Evolutionary conservation across 2,113 vertebrate species (phyloP).

Genomic region (Tricholaema leucomelas): DNA sequence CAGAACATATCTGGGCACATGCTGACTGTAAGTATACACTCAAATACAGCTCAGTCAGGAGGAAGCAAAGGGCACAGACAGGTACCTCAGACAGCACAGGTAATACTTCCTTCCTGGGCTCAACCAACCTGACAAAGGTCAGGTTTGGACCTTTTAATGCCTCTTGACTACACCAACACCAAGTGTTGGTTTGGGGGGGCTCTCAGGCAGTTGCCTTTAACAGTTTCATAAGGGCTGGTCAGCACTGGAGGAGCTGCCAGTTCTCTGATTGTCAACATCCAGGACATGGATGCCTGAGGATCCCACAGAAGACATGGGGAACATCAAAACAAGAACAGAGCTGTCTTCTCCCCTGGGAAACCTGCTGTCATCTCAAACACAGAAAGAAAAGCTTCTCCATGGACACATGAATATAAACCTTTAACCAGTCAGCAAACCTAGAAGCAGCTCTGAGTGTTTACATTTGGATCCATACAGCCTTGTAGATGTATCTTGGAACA

Average conservation of each 20-base stretch:
- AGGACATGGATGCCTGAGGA: neutral
- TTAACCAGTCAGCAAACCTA: neutral
- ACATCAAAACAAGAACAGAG: neutral
- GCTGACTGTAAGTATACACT: neutral
- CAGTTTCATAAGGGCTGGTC: neutral
- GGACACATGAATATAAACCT: neutral
- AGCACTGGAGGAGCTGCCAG: neutral
- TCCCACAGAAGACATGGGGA: neutral
- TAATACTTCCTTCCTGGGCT: neutral
- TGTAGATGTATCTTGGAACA: constrained; percentile 45
- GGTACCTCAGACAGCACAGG: neutral
- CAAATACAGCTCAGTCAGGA: neutral
- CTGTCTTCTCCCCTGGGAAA: neutral
- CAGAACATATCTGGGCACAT: neutral
- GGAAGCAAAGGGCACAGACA: neutral
- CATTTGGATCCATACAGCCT: neutral
- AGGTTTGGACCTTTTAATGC: neutral
- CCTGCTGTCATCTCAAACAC: neutral
- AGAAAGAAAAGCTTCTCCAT: constrained; percentile 35
- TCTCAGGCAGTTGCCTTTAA: too few relatives aligned
- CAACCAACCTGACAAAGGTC: neutral
- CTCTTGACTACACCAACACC: neutral
- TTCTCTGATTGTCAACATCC: neutral
- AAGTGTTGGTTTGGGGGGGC: neutral
- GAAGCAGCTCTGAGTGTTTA: constrained; percentile 29